Percentiles rank a stretch among this genome's conserved stretches.
Conservation (phyloP, 2,797 vertebrate genomes). For the Cebuella pygmaea region DNA sequence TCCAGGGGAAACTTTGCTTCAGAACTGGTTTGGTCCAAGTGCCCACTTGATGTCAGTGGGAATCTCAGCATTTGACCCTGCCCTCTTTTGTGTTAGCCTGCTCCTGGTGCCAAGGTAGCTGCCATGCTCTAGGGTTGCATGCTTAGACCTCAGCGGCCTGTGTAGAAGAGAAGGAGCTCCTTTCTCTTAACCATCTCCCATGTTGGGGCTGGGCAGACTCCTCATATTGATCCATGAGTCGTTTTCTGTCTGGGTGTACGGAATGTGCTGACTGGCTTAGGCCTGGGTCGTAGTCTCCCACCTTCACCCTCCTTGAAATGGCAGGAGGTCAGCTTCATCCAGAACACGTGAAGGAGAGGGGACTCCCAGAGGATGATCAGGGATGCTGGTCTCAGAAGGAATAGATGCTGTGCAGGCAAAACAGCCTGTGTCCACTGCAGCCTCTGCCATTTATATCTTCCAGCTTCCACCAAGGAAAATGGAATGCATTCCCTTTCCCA, state of each 20-base stretch:
- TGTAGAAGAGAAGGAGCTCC: background rate
- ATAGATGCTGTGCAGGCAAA: no score
- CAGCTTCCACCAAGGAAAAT: background rate
- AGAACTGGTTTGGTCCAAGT: background rate
- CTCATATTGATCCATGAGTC: accelerated
- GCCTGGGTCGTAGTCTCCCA: background rate
- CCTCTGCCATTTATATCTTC: background rate
- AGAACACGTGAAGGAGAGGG: background rate
- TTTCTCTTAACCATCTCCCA: no score
- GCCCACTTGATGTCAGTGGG: background rate
- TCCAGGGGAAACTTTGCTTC: background rate
- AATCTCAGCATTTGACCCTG: no score
- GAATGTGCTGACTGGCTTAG: background rate
- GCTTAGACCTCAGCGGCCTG: background rate
- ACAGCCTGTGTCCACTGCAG: background rate
- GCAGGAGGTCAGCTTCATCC: background rate
- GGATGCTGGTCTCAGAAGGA: background rate
- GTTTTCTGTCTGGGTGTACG: accelerated
- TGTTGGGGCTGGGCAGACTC: background rate
- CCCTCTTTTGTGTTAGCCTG: background rate
- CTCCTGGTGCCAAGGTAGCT: background rate
- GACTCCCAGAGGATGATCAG: accelerated
- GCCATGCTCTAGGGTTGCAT: background rate
- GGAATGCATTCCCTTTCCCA: background rate
- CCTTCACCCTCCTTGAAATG: background rate